Evolutionary conservation across 2,888 invertebrate species (phyloP), one percentile per base, ranked within the genome.

Genomic region (Pammene aurita): DNA sequence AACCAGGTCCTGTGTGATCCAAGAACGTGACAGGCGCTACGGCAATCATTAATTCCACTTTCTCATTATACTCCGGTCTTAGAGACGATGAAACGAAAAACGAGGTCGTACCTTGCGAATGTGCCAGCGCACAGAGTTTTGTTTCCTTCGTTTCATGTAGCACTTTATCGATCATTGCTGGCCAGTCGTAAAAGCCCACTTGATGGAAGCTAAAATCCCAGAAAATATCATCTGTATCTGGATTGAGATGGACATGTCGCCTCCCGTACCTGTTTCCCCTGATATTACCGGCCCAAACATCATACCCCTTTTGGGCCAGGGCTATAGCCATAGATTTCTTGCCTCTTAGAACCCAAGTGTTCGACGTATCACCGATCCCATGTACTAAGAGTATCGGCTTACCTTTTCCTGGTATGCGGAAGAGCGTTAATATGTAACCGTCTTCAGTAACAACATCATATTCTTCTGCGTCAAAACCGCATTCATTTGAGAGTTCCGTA

Each of bases 171-270:
- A 67, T 62, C 48, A 62, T 62, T 2, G 67, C 67, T 7, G 34
- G 26, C 48, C 55, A 48, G 48, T 67, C 67, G 7, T 55, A 67
- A 2, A 41, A 48, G 1, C 67, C 67, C 0, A 62, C 16, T 48
- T 67, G 48, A 14, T 67, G 61, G 13, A 56, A 62, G 14, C 67
- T 62, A 41, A 50, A 67, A 16, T 62, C 34, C 67, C 67, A 67
- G 42, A 67, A 67, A 16, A n/a, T 1, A 2, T 55, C 62, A 2
- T 67, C 56, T 26, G 7, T 41, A 13, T 67, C 55, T 10, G 67
- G 67, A 34, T 67, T 56, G 7, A 62, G 42, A 16, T 7, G 26
- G 0, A 34, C 11, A 34, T 67, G 67, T 13, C 26, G 61, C 14
- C 67, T 62, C 6, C 55, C 55, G 7, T 67, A 67, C 16, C 46